Conservation (phyloP, 2,797 vertebrate species). For the Ciconia nigra region DNA sequence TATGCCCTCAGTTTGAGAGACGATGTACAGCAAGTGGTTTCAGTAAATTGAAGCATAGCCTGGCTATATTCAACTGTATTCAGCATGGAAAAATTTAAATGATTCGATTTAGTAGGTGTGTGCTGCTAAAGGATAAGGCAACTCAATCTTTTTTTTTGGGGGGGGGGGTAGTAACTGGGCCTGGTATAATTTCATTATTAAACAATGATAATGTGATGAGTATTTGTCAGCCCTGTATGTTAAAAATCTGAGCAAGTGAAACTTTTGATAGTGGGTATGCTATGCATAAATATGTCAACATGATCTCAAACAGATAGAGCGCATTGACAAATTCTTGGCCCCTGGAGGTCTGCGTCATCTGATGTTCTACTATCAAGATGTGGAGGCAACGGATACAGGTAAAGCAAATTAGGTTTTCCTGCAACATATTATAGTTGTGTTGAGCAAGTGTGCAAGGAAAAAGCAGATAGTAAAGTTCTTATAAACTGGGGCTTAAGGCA, state of each 20-base stretch:
- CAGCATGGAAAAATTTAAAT: background rate
- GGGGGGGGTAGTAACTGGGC: background rate
- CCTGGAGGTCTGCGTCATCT: slow-evolving; percentile 83
- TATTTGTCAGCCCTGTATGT: background rate
- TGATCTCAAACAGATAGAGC: slow-evolving; percentile 80
- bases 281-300: background rate
- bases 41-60: background rate
- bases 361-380: slow-evolving; percentile 90
- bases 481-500: background rate
- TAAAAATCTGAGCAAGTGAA: background rate
- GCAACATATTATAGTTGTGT: background rate
- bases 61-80: background rate
- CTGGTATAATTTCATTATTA: background rate
- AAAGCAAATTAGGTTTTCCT: background rate
- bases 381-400: slow-evolving; percentile 83
- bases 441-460: background rate
- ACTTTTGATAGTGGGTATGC: background rate
- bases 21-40: background rate
- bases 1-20: background rate
- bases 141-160: background rate
- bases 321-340: slow-evolving; percentile 87
- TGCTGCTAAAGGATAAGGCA: background rate
- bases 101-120: background rate
- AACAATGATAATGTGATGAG: background rate
- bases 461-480: background rate